These are phyloP conservation scores for Eristalis intricaria DNA, from an alignment of 2,888 invertebrate genomes.

Conservation along the genomic window DNA sequence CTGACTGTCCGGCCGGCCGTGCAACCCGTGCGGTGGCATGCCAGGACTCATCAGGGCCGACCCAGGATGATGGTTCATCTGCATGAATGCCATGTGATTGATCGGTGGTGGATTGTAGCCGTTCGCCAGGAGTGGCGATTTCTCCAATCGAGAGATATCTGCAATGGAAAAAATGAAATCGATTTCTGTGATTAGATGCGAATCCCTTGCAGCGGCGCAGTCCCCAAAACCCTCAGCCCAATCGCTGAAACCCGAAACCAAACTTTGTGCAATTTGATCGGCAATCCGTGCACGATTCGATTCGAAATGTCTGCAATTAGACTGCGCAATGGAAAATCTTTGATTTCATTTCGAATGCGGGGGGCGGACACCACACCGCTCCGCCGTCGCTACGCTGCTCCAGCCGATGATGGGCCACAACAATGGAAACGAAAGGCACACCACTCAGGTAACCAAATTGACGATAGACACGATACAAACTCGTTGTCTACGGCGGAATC, in stretches of 20 bases:
- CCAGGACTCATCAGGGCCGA: conserved; percentile 93
- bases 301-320: conserved; percentile 70
- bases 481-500: conserved; percentile 9
- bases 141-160: conserved; percentile 95
- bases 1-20: conserved; percentile 88
- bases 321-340: conserved; percentile 60
- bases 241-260: conserved; percentile 4
- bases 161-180: conserved; percentile 76
- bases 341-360: conserved; percentile 69
- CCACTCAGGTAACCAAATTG: conserved; percentile 58
- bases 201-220: conserved; percentile 52
- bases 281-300: conserved; percentile 56
- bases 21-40: conserved; percentile 91
- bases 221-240: not conserved
- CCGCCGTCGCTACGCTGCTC: conserved; percentile 9
- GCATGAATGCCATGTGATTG: conserved; percentile 97
- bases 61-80: conserved; percentile 89
- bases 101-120: conserved; percentile 97
- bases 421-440: conserved; percentile 56
- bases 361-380: conserved; percentile 66
- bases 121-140: conserved; percentile 94
- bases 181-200: conserved; percentile 49
- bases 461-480: conserved; percentile 60
- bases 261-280: conserved; percentile 49
- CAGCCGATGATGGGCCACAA: conserved; percentile 24